Conservation (phyloP, 2,797 vertebrate species). For the Phalloptychus januarius region DNA sequence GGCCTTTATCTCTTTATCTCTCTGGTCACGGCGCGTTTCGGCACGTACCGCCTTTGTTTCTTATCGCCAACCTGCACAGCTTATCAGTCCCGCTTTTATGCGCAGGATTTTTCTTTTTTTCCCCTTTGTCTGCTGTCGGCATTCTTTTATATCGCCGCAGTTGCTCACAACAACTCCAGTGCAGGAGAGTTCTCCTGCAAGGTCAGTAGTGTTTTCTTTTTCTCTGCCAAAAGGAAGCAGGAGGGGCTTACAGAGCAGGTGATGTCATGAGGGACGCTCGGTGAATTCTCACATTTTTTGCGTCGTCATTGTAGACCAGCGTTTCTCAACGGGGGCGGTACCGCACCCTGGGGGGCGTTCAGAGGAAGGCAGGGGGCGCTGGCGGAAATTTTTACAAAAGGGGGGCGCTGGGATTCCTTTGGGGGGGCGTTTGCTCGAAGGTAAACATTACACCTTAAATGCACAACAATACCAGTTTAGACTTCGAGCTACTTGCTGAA, state of each 20-base stretch:
- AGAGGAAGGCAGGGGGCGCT: too few relatives aligned
- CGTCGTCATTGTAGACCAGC: background rate
- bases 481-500: too few relatives aligned
- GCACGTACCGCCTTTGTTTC: slow-evolving; percentile 79
- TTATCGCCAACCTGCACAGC: slow-evolving; percentile 75
- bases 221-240: slow-evolving; percentile 27
- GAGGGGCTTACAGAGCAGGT: slow-evolving; percentile 13
- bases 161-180: slow-evolving; percentile 62
- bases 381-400: too few relatives aligned
- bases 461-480: too few relatives aligned
- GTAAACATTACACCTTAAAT: too few relatives aligned
- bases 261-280: slow-evolving; percentile 22
- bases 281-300: slow-evolving; percentile 1
- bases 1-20: slow-evolving; percentile 78
- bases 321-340: too few relatives aligned
- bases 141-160: slow-evolving; percentile 65
- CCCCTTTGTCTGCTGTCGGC: slow-evolving; percentile 54
- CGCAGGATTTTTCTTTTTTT: slow-evolving; percentile 42
- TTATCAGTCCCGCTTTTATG: slow-evolving; percentile 80
- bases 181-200: slow-evolving; percentile 40
- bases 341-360: too few relatives aligned
- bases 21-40: slow-evolving; percentile 74
- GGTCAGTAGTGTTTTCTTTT: slow-evolving; percentile 37
- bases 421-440: too few relatives aligned
- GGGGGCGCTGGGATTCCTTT: too few relatives aligned